A percentile compares a stretch with the other conserved stretches of the same genome.
These are phyloP conservation scores for Sylvilagus bachmani DNA, from an alignment of 2,113 vertebrate genomes.

Conservation along the genomic window DNA sequence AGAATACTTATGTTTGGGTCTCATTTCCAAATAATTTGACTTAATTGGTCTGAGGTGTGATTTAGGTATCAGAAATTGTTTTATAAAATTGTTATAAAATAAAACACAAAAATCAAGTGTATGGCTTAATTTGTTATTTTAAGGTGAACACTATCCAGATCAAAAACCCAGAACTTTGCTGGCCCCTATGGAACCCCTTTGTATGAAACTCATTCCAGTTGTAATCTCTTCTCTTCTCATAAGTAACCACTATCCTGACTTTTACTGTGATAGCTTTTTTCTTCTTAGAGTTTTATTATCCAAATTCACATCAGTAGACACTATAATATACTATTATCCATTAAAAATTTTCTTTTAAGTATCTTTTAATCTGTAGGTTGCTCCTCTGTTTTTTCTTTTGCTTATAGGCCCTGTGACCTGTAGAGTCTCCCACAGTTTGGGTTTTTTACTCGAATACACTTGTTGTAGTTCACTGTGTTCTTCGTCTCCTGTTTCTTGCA, in stretches of 20 bases:
- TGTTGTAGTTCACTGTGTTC: background rate
- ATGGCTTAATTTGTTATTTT: constrained; percentile 28
- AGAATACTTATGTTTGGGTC: background rate
- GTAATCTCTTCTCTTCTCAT: background rate
- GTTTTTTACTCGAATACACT: background rate
- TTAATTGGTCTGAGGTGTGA: background rate
- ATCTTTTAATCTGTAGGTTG: background rate
- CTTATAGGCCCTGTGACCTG: background rate
- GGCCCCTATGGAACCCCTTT: background rate
- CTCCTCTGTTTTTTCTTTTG: background rate
- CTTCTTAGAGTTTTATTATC: constrained; percentile 6
- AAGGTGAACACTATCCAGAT: background rate
- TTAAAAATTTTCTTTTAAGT: background rate
- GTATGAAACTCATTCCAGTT: background rate
- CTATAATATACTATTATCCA: background rate
- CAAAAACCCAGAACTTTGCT: background rate
- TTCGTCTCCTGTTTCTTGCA: background rate
- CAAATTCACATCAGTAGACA: background rate
- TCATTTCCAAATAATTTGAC: background rate
- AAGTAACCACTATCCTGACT: background rate
- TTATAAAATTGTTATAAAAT: background rate
- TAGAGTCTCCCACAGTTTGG: background rate
- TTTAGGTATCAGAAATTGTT: background rate
- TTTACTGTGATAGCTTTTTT: background rate
- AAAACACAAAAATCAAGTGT: background rate